Evolutionary conservation across 2,888 invertebrate species (phyloP), one percentile per base, ranked within the genome.

Genomic region (Lasioglossum lativentre): DNA sequence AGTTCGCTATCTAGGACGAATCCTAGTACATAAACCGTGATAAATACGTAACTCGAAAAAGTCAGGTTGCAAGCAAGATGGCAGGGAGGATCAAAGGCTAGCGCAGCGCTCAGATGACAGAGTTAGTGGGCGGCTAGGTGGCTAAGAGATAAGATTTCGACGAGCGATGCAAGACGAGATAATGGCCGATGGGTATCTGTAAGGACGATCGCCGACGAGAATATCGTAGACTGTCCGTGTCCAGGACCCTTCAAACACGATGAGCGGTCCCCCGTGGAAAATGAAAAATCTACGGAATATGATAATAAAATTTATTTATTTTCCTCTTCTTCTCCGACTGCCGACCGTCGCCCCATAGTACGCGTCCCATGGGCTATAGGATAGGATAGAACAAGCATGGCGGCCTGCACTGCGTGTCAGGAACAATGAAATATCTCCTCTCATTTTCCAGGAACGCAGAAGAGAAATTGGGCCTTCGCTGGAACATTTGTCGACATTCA

Each of bases 231-330:
- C 85, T 68, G 70, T 75, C 56, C 52, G 40, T 76, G 63, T 56
- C 45, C 47, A 40, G 76, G 56, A 47, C 40, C 77, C 70, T 47
- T 82, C 68, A 23, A 56, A 80, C 71, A 77, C 77, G 71, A 68
- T 63, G 75, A 70, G 23, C 70, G 75, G 73, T 80, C 78, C 75
- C 83, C 68, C 30, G 59, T 75, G 85, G 82, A 89, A 80, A 89
- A 90, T 93, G 93, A 93, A 92, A 93, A 93, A 93, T 93, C 92
- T 82, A 74, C 78, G 71, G 86, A 90, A 92, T 93, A 92, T 92
- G 93, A 92, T 93, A 92, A 93, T 93, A 92, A 90, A 90, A 91
- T 91, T 87, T 89, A 83, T 84, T 82, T 88, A 73, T 78, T 75
- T 87, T 82, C 68, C 68, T 85, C 38, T 80, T 77, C 14, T 68